phyloP scores from a whole-genome alignment of 2,888 invertebrate genomes.

The Ennomos fuscantarius region DNA sequence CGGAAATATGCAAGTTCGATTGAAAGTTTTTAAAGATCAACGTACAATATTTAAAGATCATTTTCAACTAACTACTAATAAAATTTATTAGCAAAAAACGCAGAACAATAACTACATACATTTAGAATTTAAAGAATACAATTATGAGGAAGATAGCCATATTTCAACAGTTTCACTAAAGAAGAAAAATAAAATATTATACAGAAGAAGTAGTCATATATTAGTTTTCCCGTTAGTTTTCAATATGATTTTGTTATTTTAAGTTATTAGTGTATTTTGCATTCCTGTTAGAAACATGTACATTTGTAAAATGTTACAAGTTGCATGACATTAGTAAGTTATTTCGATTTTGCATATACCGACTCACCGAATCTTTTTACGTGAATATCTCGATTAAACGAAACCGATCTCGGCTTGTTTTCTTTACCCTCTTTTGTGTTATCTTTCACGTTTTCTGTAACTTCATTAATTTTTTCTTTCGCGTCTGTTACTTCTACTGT shows the following conservation, averaged over 20 bases:
- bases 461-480: constrained; percentile 20
- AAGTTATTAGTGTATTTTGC: constrained; percentile 23
- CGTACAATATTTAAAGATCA: no score
- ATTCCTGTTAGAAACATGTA: constrained; percentile 25
- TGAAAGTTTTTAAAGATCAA: no score
- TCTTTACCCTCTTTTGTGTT: constrained; percentile 71
- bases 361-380: constrained; percentile 94
- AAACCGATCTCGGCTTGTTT: constrained; percentile 88
- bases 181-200: neutral
- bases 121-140: constrained; percentile 1
- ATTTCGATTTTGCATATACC: constrained; percentile 17
- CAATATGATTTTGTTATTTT: constrained; percentile 26
- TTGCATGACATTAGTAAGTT: constrained; percentile 25
- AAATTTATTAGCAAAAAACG: no score
- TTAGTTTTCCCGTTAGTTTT: constrained; percentile 30
- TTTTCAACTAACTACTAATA: no score
- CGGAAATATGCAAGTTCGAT: no score
- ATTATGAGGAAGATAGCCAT: neutral
- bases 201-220: constrained; percentile 18
- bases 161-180: neutral
- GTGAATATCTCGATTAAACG: constrained; percentile 96
- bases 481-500: constrained; percentile 17
- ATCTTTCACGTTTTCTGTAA: constrained; percentile 41
- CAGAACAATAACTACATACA: neutral
- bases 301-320: constrained; percentile 15